These are phyloP conservation scores for Psilopogon haemacephalus DNA, from an alignment of 2,113 vertebrate species.

Conservation along the genomic window DNA sequence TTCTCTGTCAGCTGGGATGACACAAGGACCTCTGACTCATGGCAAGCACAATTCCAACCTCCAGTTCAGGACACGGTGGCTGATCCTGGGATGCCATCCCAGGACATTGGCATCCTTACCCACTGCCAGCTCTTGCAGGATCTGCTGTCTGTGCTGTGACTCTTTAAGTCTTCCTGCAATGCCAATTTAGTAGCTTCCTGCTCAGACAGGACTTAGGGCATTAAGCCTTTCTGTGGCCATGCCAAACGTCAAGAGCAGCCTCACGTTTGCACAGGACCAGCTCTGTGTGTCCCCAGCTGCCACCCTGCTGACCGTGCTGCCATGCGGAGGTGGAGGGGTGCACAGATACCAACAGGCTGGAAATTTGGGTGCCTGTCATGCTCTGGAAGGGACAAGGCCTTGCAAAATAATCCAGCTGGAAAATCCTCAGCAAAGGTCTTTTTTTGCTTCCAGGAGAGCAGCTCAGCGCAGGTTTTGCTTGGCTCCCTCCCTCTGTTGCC, in stretches of 20 bases:
- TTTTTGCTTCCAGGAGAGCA: neutral
- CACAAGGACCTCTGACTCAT: neutral
- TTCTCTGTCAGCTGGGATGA: neutral
- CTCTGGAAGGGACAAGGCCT: neutral
- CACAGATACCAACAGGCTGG: neutral
- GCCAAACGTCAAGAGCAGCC: neutral
- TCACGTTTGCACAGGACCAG: rapidly evolving
- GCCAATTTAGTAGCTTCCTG: constrained; percentile 10
- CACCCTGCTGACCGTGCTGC: rapidly evolving
- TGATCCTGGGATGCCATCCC: neutral
- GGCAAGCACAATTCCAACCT: neutral
- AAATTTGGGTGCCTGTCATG: neutral
- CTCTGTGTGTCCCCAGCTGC: neutral
- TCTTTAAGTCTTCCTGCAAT: neutral
- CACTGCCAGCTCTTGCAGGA: rapidly evolving
- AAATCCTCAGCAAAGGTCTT: neutral
- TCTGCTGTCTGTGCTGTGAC: neutral
- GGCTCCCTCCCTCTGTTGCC: neutral
- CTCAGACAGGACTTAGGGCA: constrained; percentile 27
- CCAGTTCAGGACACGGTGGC: neutral
- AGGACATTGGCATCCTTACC: neutral
- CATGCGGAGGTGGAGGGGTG: neutral
- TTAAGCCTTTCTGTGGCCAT: neutral
- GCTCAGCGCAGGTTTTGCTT: neutral
- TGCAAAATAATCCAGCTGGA: neutral